Conservation (phyloP, 35 echinoderm and acorn worm genomes). For the Apostichopus californicus region DNA sequence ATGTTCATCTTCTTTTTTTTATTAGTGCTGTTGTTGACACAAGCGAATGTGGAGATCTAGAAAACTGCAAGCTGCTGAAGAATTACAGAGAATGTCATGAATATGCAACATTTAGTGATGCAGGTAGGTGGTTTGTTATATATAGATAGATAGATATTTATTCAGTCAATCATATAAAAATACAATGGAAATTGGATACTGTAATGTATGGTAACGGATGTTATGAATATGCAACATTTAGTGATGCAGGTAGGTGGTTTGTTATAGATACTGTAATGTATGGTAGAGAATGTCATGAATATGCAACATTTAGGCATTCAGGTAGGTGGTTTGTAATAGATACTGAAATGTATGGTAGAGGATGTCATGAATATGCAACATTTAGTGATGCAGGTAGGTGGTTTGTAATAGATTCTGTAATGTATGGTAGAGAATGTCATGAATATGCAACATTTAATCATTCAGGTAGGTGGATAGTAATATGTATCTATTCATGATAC, state of each 20-base stretch:
- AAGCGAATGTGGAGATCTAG: constrained; percentile 77
- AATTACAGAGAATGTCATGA: constrained; percentile 86
- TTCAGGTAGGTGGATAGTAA: no score
- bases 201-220: no score
- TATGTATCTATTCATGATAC: no score
- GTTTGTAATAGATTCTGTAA: not conserved
- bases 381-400: no score
- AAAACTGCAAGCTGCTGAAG: constrained; percentile 73
- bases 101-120: constrained; percentile 80
- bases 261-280: no score
- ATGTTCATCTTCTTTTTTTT: not conserved
- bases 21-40: constrained; percentile 90
- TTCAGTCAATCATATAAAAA: no score
- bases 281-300: constrained; percentile 44
- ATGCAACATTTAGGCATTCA: constrained; percentile 79
- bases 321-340: constrained; percentile 38
- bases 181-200: no score
- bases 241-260: constrained; percentile 61
- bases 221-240: constrained; percentile 87
- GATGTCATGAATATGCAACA: no score
- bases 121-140: constrained; percentile 53
- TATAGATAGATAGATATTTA: no score
- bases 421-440: no score
- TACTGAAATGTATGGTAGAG: no score
- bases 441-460: no score